Conservation (phyloP, 1,140 invertebrate genomes). For the Stratiolaelaps scimitus region DNA sequence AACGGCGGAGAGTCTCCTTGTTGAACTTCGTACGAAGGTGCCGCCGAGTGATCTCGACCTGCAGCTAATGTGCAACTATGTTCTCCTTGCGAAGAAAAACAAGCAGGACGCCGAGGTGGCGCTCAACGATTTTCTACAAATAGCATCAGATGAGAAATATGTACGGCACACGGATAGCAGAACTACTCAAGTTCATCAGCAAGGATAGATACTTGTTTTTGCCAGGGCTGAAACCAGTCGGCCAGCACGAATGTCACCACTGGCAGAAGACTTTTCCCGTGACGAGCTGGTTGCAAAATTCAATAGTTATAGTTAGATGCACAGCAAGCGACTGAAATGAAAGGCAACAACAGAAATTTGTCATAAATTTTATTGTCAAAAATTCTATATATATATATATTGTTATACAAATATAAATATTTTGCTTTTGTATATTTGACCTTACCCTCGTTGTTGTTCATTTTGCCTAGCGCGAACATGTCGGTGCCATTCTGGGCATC, state of each 20-base stretch:
- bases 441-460: constrained; percentile 39
- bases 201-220: no score
- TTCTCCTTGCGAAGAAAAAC: constrained; percentile 67
- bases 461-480: constrained; percentile 55
- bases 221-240: no score
- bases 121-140: constrained; percentile 61
- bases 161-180: constrained; percentile 31
- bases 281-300: no score
- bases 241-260: no score
- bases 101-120: constrained; percentile 71
- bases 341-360: no score
- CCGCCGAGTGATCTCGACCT: constrained; percentile 44
- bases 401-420: constrained; percentile 31
- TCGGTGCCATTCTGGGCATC: constrained; percentile 75
- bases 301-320: no score
- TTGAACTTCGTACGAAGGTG: constrained; percentile 8
- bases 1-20: constrained; percentile 32
- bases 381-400: no score
- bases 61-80: constrained; percentile 63
- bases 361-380: no score
- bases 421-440: constrained; percentile 28
- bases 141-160: constrained; percentile 53
- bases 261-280: no score
- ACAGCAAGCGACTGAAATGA: no score
- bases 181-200: no score